A percentile compares a stretch with the other conserved stretches of the same genome.
Conservation (phyloP, 2,888 invertebrate species). For the Cataglyphis livida region DNA sequence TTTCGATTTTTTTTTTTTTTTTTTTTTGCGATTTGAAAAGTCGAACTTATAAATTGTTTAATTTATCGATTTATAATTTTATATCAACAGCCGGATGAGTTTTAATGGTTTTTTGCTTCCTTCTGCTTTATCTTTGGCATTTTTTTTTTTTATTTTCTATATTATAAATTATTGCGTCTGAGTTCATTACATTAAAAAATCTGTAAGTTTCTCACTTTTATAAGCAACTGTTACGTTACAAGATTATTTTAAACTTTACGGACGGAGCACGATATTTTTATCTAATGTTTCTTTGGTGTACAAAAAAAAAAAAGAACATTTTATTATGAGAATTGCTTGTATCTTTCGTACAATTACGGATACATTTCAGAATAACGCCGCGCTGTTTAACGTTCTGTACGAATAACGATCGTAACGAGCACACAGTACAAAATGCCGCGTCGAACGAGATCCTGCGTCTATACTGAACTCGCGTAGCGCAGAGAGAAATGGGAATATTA, state of each 20-base stretch:
- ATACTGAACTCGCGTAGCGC: not conserved
- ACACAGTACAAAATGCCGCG: conserved; percentile 19
- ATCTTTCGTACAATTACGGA: conserved; percentile 13
- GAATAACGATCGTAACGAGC: not conserved
- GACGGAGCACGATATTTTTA: not conserved
- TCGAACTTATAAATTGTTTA: not conserved
- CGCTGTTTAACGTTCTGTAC: conserved; percentile 12
- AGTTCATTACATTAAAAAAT: not conserved
- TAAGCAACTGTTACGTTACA: not conserved
- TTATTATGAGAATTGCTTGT: conserved; percentile 1
- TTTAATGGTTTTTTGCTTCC: not conserved
- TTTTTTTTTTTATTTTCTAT: not conserved
- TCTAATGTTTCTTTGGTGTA: not conserved
- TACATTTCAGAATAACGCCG: conserved; percentile 3
- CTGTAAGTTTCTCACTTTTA: not conserved
- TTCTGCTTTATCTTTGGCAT: not conserved
- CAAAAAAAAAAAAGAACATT: not conserved
- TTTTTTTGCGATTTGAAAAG: conserved; percentile 13
- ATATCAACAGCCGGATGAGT: not conserved
- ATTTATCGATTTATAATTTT: not conserved
- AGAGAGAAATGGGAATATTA: conserved; percentile 68
- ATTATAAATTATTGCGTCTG: not conserved
- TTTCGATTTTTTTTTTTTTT: not conserved
- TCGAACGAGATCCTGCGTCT: conserved; percentile 8
- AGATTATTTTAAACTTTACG: not conserved